Conservation (phyloP, 2,113 vertebrate species). For the Stegostoma tigrinum region DNA sequence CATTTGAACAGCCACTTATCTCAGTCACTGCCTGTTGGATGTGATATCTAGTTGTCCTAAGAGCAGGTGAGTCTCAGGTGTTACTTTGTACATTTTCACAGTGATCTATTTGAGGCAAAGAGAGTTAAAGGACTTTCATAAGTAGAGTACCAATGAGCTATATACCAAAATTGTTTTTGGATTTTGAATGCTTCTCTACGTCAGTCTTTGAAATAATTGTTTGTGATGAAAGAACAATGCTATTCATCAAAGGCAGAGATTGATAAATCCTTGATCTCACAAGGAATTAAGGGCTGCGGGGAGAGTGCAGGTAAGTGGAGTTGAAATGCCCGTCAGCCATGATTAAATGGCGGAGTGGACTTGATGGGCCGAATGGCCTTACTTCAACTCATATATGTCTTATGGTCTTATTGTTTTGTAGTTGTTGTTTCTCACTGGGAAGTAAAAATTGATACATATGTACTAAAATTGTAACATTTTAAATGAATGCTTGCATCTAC, state of each 20-base stretch:
- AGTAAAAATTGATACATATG: not conserved
- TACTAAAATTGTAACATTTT: not conserved
- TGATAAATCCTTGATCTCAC: too few species aligned
- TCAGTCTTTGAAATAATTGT: not conserved
- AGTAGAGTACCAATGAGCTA: not conserved
- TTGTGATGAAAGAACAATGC: not conserved
- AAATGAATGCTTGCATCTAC: conserved; percentile 24
- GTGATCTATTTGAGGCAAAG: not conserved
- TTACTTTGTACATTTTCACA: not conserved
- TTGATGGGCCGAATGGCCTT: too few species aligned
- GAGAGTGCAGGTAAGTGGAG: too few species aligned
- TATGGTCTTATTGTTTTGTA: not conserved
- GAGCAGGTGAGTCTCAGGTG: not conserved
- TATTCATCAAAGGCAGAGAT: too few species aligned
- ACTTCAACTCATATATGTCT: too few species aligned
- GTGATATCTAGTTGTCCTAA: not conserved
- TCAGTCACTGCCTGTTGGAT: not conserved
- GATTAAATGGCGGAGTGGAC: too few species aligned
- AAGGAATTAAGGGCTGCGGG: too few species aligned
- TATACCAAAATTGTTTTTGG: not conserved
- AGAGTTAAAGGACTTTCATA: not conserved
- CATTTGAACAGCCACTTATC: not conserved
- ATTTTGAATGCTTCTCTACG: not conserved
- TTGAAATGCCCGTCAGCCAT: too few species aligned
- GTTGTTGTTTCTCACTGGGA: not conserved